Evolutionary conservation across 2,797 vertebrate species (phyloP).

Genomic region (Oophaga sylvatica): DNA sequence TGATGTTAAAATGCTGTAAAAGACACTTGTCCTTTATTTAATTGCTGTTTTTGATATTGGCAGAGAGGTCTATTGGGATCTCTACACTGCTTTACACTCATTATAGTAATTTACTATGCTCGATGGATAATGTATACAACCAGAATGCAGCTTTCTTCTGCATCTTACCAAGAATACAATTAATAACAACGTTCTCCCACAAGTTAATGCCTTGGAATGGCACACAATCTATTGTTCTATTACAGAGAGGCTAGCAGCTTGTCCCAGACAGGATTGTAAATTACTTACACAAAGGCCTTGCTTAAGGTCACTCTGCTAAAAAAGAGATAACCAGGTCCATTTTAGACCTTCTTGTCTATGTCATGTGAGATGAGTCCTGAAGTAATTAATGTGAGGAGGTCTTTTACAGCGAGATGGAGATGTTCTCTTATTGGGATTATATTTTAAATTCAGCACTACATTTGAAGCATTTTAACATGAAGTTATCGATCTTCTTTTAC

Average conservation of each 20-base stretch:
- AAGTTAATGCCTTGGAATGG: constrained; percentile 40
- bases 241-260: constrained; percentile 46
- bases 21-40: not conserved
- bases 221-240: constrained; percentile 53
- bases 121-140: not conserved
- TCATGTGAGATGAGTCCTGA: constrained; percentile 36
- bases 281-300: constrained; percentile 59
- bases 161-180: not conserved
- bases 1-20: not conserved
- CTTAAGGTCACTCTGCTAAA: constrained; percentile 58
- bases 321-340: constrained; percentile 58
- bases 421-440: constrained; percentile 21
- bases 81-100: not conserved
- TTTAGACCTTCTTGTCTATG: constrained; percentile 52
- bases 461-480: not conserved
- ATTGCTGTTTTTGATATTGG: not conserved
- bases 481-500: not conserved
- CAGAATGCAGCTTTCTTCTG: not conserved
- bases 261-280: constrained; percentile 56
- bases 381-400: constrained; percentile 39
- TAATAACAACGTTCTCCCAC: constrained; percentile 12
- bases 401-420: constrained; percentile 8
- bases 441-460: not conserved
- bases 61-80: not conserved
- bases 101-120: not conserved